A percentile compares a stretch with the other conserved stretches of the same genome.
Evolutionary conservation across 2,113 vertebrate genomes (phyloP).

Genomic region (Muntiacus muntjak): DNA sequence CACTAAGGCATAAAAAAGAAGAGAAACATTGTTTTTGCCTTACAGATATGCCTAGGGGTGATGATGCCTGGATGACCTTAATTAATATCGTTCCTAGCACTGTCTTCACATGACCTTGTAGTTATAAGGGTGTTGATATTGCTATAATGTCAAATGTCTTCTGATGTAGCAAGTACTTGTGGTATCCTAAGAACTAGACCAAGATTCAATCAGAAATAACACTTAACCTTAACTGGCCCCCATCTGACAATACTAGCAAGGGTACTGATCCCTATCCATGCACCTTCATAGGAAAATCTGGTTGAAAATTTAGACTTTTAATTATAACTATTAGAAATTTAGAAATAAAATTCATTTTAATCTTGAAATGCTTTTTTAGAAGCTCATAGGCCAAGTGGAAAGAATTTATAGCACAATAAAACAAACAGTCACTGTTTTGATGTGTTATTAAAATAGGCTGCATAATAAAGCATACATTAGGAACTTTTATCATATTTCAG

Average conservation of each 20-base stretch:
- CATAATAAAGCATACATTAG: background rate
- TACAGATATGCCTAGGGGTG: background rate
- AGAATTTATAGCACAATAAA: background rate
- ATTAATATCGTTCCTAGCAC: background rate
- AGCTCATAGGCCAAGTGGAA: background rate
- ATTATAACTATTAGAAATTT: background rate
- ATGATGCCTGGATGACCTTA: background rate
- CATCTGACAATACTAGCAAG: background rate
- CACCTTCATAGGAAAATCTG: background rate
- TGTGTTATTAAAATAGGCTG: background rate
- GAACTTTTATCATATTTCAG: background rate
- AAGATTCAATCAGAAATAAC: background rate
- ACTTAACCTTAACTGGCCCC: background rate
- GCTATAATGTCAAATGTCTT: background rate
- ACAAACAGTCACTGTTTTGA: background rate
- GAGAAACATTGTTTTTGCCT: background rate
- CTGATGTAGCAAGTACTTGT: background rate
- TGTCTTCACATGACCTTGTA: background rate
- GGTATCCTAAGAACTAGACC: background rate
- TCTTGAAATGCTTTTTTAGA: constrained; percentile 5
- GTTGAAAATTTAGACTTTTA: background rate
- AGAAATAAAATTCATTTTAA: background rate
- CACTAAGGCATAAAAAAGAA: background rate
- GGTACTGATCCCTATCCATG: background rate
- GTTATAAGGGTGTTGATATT: background rate